Percentiles rank a stretch among this genome's conserved stretches.
Conservation (phyloP, 1,140 invertebrate genomes). For the Zaprionus nigranus region DNA sequence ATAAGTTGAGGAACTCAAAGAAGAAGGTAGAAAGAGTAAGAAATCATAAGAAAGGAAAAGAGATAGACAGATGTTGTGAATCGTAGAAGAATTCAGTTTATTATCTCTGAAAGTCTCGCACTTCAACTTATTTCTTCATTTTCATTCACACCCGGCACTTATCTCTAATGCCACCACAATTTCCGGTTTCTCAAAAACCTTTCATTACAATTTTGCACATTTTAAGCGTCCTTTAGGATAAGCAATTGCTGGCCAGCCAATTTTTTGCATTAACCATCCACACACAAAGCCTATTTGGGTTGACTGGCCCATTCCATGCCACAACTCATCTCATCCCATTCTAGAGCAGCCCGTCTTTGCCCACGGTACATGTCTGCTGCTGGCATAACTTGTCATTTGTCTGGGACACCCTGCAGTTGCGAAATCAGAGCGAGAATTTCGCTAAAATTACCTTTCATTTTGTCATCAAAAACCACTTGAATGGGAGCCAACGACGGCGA, state of each 20-base stretch:
- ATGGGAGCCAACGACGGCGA: slow-evolving; percentile 45
- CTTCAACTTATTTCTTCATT: not conserved
- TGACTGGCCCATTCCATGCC: slow-evolving; percentile 1
- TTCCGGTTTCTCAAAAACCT: slow-evolving; percentile 69
- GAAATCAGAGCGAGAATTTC: slow-evolving; percentile 63
- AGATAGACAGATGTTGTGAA: not conserved
- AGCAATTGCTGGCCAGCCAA: slow-evolving; percentile 46
- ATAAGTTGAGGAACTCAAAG: not conserved
- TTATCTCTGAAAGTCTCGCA: not conserved
- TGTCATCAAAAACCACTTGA: slow-evolving; percentile 84
- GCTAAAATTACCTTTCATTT: slow-evolving; percentile 84
- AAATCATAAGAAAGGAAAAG: not conserved
- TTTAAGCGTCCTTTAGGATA: slow-evolving; percentile 31
- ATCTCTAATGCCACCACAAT: slow-evolving; percentile 66
- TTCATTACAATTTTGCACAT: slow-evolving; percentile 61
- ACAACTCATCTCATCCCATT: not conserved
- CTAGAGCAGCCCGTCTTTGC: not conserved
- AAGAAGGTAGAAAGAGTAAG: not conserved
- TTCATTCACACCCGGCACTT: slow-evolving; percentile 40
- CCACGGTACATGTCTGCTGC: slow-evolving; percentile 25
- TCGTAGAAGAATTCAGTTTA: not conserved
- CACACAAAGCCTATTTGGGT: slow-evolving; percentile 65
- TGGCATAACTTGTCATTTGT: slow-evolving; percentile 77
- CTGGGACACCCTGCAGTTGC: slow-evolving; percentile 54
- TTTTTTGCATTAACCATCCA: slow-evolving; percentile 48